Evolutionary conservation across 1,140 invertebrate species (phyloP).

Genomic region (Andrena cerasifolii): DNA sequence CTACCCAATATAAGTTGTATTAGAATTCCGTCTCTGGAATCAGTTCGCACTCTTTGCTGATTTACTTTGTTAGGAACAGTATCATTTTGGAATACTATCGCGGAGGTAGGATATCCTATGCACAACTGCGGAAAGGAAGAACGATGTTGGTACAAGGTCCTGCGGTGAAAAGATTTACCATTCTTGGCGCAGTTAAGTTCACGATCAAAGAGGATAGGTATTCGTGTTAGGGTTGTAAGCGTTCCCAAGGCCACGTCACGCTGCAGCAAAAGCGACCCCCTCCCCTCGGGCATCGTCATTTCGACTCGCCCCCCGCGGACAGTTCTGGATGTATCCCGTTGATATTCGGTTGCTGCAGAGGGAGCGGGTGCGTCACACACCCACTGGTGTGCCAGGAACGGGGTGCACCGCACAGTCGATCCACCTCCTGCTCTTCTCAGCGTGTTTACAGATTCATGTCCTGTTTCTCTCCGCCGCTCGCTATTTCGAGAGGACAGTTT

Average conservation of each 20-base stretch:
- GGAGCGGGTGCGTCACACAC: constrained; percentile 53
- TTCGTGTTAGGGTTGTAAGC: constrained; percentile 28
- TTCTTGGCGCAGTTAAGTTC: background rate
- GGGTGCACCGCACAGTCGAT: constrained; percentile 50
- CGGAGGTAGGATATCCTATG: too few species aligned
- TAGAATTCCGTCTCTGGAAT: too few species aligned
- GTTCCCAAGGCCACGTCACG: constrained; percentile 59
- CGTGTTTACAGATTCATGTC: constrained; percentile 64
- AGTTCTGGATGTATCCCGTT: constrained; percentile 49
- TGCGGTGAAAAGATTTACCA: background rate
- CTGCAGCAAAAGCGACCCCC: constrained; percentile 47
- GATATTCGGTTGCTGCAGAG: constrained; percentile 48
- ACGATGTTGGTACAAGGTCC: background rate
- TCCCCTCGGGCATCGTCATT: constrained; percentile 35
- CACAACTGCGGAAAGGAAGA: too few species aligned
- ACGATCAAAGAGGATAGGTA: background rate
- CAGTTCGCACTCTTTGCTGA: too few species aligned
- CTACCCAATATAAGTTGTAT: too few species aligned
- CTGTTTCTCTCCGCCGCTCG: constrained; percentile 21
- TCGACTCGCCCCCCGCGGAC: constrained; percentile 33
- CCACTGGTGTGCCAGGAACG: constrained; percentile 24
- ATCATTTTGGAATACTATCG: too few species aligned
- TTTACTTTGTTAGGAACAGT: too few species aligned
- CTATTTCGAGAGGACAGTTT: constrained; percentile 19
- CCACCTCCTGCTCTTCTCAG: constrained; percentile 23